A percentile compares a stretch with the other conserved stretches of the same genome.
Evolutionary conservation across 2,113 vertebrate species (phyloP).

Genomic region (Bucco capensis): DNA sequence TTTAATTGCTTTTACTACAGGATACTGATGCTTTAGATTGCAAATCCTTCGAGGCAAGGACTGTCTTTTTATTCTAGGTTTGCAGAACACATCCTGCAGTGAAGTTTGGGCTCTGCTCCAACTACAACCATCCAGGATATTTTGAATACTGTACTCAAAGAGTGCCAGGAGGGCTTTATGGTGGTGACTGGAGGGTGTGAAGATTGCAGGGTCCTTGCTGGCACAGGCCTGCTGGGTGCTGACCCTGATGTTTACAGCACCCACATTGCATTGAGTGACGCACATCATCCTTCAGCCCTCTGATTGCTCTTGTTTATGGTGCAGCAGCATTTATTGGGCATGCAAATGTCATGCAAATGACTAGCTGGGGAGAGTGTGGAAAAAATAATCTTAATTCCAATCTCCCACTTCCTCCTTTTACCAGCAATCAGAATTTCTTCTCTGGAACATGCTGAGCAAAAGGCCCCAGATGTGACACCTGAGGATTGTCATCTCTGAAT

Average conservation of each 20-base stretch:
- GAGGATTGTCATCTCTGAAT: background rate
- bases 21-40: constrained; percentile 31
- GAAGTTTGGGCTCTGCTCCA: background rate
- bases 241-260: background rate
- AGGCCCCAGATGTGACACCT: rapidly evolving
- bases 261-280: rapidly evolving
- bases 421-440: background rate
- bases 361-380: background rate
- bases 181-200: background rate
- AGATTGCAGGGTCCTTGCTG: rapidly evolving
- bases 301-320: background rate
- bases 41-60: background rate
- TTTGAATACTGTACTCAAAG: background rate
- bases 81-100: background rate
- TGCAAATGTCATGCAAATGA: background rate
- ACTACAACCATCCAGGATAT: background rate
- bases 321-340: background rate
- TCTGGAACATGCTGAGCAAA: background rate
- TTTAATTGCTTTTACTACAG: constrained; percentile 43
- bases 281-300: background rate
- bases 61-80: constrained; percentile 22
- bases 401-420: background rate
- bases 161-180: background rate
- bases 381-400: background rate
- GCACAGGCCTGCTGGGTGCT: background rate